Evolutionary conservation across 1,140 invertebrate species (phyloP), one percentile per base, ranked within the genome.

Genomic region (Anoplophora glabripennis): DNA sequence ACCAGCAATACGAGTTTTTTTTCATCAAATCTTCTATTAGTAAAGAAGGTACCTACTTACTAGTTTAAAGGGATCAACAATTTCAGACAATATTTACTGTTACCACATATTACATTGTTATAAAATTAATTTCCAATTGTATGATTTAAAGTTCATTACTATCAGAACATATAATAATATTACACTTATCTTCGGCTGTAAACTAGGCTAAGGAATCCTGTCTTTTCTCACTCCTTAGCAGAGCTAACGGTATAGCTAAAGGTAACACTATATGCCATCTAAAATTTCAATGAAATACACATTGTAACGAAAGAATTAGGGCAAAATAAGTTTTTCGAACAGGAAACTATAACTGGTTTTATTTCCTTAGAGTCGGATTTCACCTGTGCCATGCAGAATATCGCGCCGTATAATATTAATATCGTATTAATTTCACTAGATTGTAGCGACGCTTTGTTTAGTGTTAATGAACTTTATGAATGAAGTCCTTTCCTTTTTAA

Each of bases 261-360:
- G 7, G 54, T 36, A 57, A 57, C 34, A 33, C 14, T 46, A 57
- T 57, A 28, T 9, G 35, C 15, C 54, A 36, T 57, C 34, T 57
- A 34, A 45, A 57, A 48, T 57, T 57, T 57, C 54, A 41, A 57
- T 40, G 35, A 47, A 47, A 47, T 46, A 57, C 35, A 45, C 46
- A 57, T 48, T 57, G 54, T 57, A 28, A 57, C 35, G 34, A 57
- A 57, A 57, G 28, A 57, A 57, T 57, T 57, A 34, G 54, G 54
- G 54, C 54, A 57, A 47, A 57, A 47, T 57, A 49, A 57, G 37
- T 35, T 44, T 56, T 56, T 53, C 46, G 54, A 57, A 57, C 54
- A 57, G 54, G 54, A 57, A 57, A 57, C 45, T 57, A 11, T 38
- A 57, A 57, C 54, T 45, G 45, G 54, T 57, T 57, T 42, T 12